Evolutionary conservation across 2,888 invertebrate species (phyloP).

Genomic region (Sphecodes monilicornis): DNA sequence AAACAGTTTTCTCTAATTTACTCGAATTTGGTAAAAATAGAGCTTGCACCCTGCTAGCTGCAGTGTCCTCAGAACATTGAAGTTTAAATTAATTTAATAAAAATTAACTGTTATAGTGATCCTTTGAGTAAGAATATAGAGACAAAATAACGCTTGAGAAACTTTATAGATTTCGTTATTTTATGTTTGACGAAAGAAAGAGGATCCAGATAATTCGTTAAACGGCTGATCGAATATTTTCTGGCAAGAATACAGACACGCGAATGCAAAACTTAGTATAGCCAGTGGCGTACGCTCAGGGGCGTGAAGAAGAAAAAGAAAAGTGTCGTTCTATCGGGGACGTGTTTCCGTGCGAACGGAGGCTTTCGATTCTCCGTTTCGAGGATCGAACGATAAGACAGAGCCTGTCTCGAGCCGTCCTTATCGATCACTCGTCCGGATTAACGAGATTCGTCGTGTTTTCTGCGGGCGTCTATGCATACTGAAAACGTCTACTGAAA

Average conservation of each 20-base stretch:
- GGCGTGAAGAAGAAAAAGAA: not conserved
- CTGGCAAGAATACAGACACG: not conserved
- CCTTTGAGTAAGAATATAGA: too few relatives aligned
- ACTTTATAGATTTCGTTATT: not conserved
- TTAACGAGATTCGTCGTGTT: not conserved
- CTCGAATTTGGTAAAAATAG: not conserved
- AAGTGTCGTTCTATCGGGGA: not conserved
- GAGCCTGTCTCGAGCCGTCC: not conserved
- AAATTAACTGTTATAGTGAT: not conserved
- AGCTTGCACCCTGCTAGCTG: too few relatives aligned
- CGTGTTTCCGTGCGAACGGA: not conserved
- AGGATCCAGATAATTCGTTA: not conserved
- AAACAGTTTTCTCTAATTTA: not conserved
- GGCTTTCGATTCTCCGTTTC: not conserved
- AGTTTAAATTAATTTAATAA: not conserved
- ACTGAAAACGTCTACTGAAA: not conserved
- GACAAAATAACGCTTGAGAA: not conserved
- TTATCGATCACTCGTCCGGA: not conserved
- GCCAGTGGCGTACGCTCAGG: constrained; percentile 1
- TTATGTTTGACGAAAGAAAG: not conserved
- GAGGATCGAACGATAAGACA: not conserved
- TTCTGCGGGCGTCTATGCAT: constrained; percentile 1
- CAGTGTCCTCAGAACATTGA: too few relatives aligned
- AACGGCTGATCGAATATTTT: not conserved
- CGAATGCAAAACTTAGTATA: not conserved